Base-by-base conservation (phyloP, 23 tunicate species). In the Diplosoma virens region DNA sequence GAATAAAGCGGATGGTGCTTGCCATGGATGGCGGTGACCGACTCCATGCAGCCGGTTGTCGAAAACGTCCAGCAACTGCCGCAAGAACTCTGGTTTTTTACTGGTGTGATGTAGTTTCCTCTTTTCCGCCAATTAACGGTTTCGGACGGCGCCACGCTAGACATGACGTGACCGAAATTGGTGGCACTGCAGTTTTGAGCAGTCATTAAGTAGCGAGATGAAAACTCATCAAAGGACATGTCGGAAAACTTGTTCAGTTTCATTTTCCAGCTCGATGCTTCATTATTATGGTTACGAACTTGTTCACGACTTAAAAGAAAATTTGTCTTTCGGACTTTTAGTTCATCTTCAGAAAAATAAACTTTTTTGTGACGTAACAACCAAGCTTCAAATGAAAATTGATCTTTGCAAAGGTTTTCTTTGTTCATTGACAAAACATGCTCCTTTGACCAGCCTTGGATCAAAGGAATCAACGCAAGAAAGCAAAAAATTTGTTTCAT, bases 41-140 rank as follows among this genome's bases (percentile, higher is more conserved):
- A 94, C 72, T 94, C 98, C 86, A 94, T 24, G 61, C 98, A 94
- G 5, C 95, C 98, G 9, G 98, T 87, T 11, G 98, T 94, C 45
- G 89, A 82, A 66, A 94, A 94, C 5, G 98, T 94, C 98, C 98
- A 94, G 64, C 98, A 94, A 28, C 89, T 82, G 46, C 98, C 98
- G 70, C 98, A 94, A 0, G 29, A 5, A 3, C 82, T 91, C 86
- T 90, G 98, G 33, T 87, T 87, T 65, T 94, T 94, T 32, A 94
- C 95, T 4, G 93, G 86, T 11, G 94, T 82, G 2, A 94, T 95
- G 32, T n/a, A 85, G 32, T 84, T 84, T 25, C 98, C 98, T 32
- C 75, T 71, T 24, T 78, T 67, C 35, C 88, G 32, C 98, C 98
- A 94, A 47, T 94, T 85, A 33, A 46, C 68, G 32, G 75, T 36